Base-by-base conservation (phyloP, 2,888 invertebrate genomes). In the Lasioglossum marginatum region DNA sequence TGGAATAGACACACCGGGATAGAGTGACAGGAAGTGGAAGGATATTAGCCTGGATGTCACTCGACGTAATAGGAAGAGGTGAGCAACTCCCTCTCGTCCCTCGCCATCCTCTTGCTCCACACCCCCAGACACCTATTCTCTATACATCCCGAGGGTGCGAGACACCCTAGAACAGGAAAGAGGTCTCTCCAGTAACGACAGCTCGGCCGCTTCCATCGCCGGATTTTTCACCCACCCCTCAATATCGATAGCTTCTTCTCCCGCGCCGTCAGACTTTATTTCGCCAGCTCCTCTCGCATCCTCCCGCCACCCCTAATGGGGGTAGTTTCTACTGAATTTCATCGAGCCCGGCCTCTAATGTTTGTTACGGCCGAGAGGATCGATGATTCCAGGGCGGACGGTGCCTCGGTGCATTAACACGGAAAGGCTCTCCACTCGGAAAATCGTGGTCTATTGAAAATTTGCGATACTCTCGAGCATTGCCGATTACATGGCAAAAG, bases 1-100 rank as follows among this genome's bases (percentile, higher is more conserved):
- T 85, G 86, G 88, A 82, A 91, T 88, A 91, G 88, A 88, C 89
- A 87, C 90, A 88, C 89, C 81, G 82, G 86, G 80, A 90, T 86
- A 83, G 88, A 92, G 91, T 92, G 92, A 93, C 93, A 92, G 92
- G 90, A 92, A 94, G 92, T 92, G 90, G 92, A 92, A 93, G 93
- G 92, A 94, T 93, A 94, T 94, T 93, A 94, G 93, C 92, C 90
- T 92, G 91, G 91, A 92, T 91, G 93, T 93, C 92, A 92, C 91
- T 91, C 89, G 89, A 74, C 78, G 90, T 91, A 92, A 92, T 91
- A 88, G 90, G 82, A 89, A 87, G 88, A 85, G 92, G 79, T 79
- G 88, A 81, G 79, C 83, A 83, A 79, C 88, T 10, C 34, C 82
- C 31, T 31, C 2, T 19, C 19, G 34, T 16, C 19, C 63, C 34